Evolutionary conservation across 2,797 vertebrate species (phyloP), one percentile per base, ranked within the genome.

Genomic region (Rallus crepitans): DNA sequence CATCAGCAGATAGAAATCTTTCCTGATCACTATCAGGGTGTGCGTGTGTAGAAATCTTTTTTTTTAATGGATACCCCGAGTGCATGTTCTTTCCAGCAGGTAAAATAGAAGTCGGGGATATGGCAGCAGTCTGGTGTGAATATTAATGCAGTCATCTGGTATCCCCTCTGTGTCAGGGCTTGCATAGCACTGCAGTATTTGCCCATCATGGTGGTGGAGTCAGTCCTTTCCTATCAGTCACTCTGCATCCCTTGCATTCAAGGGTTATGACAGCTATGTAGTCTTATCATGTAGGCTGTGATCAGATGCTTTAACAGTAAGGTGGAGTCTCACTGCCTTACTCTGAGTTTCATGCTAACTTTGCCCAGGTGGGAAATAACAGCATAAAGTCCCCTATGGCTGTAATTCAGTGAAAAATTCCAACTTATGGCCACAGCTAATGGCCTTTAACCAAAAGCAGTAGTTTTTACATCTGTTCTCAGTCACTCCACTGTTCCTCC

Each of bases 1-100:
- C 83, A 82, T 31, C 63, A 96, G 30, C 15, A 87, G 86, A 93
- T 35, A 69, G 20, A 83, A 93, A 95, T 93, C 89, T 95, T n/a
- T 59, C 19, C 39, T 4, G 35, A 71, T 90, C 88, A 64, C 60
- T 45, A 9, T 20, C 18, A 10, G 18, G 42, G 42, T 45, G 42
- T 45, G 42, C 42, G 18, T 45, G 42, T 45, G 42, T 45, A 45
- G 42, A 45, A 45, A 45, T 72, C 33, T 88, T 66, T 93, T 92
- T 92, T 35, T 66, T 13, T 59, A 89, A 89, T 66, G 53, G 11
- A 35, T 69, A 70, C 39, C 56, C 55, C 76, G 47, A 45, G 42
- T 12, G 13, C 25, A 5, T 68, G 12, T 20, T 75, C 33, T 73
- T 93, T 93, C 64, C 17, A 70, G 92, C 71, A 88, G 78, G 84